Conservation (phyloP, 2,888 invertebrate genomes). For the Aelia acuminata region DNA sequence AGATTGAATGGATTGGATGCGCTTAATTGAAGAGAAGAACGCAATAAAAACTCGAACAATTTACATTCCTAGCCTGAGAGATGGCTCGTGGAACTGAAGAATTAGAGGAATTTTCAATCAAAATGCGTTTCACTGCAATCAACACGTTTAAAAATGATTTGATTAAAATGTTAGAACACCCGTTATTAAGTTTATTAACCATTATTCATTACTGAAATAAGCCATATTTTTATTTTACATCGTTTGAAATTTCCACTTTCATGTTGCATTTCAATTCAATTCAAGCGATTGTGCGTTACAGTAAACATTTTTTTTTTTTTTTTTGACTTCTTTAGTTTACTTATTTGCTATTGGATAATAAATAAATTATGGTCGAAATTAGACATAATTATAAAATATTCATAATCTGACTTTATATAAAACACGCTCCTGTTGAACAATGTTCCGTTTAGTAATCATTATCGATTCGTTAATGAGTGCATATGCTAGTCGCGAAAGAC, state of each 20-base stretch:
- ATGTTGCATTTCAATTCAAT: no score
- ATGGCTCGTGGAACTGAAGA: background rate
- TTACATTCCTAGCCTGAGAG: slow-evolving; percentile 7
- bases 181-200: background rate
- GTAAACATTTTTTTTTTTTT: background rate
- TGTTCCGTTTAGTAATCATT: background rate
- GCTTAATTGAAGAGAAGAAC: background rate
- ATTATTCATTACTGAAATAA: background rate
- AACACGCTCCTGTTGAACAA: background rate
- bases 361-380: background rate
- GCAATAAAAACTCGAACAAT: background rate
- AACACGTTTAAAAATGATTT: background rate
- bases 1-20: background rate
- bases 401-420: background rate
- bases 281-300: no score
- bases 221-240: background rate
- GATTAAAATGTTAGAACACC: background rate
- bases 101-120: background rate
- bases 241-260: no score
- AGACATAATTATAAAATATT: background rate
- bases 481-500: background rate
- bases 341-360: background rate
- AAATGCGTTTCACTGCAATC: background rate
- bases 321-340: no score
- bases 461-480: background rate